Evolutionary conservation across 2,113 vertebrate genomes (phyloP).

Genomic region (Coracopsis vasa): DNA sequence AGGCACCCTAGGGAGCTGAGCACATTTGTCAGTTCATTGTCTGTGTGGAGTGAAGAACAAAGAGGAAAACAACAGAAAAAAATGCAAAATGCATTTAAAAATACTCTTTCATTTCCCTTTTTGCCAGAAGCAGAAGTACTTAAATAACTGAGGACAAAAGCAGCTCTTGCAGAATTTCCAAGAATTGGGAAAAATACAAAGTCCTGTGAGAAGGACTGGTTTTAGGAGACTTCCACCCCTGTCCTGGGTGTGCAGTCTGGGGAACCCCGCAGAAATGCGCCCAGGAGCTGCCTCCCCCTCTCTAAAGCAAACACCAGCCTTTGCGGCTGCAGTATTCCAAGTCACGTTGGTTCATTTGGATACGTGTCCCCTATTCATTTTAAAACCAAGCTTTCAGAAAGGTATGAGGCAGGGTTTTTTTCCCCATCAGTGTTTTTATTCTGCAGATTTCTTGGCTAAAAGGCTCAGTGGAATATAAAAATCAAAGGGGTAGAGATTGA

Average conservation of each 20-base stretch:
- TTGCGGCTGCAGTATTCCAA: neutral
- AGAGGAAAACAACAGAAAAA: conserved; percentile 12
- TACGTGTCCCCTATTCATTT: neutral
- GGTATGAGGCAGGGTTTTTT: neutral
- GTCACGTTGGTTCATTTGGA: fast-evolving
- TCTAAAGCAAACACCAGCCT: neutral
- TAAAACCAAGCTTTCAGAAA: neutral
- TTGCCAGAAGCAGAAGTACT: conserved; percentile 62
- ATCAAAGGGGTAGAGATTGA: neutral
- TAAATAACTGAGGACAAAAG: conserved; percentile 57
- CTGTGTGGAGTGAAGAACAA: neutral
- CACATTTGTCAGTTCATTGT: conserved; percentile 54
- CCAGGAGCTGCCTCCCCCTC: neutral
- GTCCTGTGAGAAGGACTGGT: neutral
- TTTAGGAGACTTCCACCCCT: neutral
- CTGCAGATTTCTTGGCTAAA: neutral
- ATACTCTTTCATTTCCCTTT: conserved; percentile 66
- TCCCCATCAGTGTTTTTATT: neutral
- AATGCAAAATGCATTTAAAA: conserved; percentile 58
- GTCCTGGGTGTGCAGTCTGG: neutral
- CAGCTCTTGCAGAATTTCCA: conserved; percentile 59
- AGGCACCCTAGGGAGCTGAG: neutral
- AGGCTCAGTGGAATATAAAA: neutral
- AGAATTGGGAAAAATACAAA: conserved; percentile 25
- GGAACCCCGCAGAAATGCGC: neutral